A percentile compares a stretch with the other conserved stretches of the same genome.
These are phyloP conservation scores for Scolopax bukidnonensis DNA, from an alignment of 2,797 vertebrate genomes.

Conservation along the genomic window DNA sequence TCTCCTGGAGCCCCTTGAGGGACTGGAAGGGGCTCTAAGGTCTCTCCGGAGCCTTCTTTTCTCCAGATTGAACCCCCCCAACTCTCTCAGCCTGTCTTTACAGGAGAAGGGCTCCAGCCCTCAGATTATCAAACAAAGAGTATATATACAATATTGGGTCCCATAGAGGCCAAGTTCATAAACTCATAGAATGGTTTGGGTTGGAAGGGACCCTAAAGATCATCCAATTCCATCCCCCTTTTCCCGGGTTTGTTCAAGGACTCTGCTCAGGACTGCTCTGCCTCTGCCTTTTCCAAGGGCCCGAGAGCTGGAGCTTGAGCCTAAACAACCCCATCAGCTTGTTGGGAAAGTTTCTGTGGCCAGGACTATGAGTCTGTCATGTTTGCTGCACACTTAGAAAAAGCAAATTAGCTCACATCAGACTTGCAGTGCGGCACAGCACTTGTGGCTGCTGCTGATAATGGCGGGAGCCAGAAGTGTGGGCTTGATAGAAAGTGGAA, in stretches of 20 bases:
- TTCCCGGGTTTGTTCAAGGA: neutral
- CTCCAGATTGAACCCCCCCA: too few relatives aligned
- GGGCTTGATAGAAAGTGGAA: neutral
- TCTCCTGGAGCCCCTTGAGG: too few relatives aligned
- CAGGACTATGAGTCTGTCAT: neutral
- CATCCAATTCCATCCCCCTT: neutral
- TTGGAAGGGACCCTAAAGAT: neutral
- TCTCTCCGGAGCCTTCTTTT: too few relatives aligned
- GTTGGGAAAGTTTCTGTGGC: neutral
- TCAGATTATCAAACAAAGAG: neutral
- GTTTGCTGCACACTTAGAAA: constrained; percentile 4
- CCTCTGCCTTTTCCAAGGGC: neutral
- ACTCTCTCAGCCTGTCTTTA: too few relatives aligned
- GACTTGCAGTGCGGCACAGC: neutral
- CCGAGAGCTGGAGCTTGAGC: neutral
- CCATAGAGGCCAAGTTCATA: neutral
- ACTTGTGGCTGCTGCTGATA: neutral
- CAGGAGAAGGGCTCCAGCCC: too few relatives aligned
- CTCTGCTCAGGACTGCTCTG: neutral
- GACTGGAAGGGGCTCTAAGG: too few relatives aligned
- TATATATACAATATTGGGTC: neutral
- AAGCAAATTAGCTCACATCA: neutral
- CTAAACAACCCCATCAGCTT: neutral
- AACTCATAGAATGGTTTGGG: neutral
- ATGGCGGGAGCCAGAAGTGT: neutral